These are phyloP conservation scores for Corythornis cristatus DNA, from an alignment of 2,113 vertebrate genomes.

Conservation along the genomic window DNA sequence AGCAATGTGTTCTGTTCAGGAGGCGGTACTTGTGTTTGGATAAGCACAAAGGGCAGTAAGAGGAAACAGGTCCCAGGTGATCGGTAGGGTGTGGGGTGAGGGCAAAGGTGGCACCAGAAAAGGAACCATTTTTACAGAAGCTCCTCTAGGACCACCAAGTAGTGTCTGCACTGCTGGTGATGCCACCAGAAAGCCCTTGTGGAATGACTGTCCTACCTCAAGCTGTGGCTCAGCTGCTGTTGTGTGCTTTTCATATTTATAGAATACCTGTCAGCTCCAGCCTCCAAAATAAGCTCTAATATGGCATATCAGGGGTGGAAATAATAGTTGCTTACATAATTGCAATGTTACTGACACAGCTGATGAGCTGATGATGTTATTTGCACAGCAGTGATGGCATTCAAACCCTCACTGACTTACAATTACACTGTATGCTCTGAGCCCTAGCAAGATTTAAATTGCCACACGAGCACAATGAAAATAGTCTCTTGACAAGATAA, in stretches of 20 bases:
- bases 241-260: neutral
- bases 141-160: neutral
- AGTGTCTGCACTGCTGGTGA: neutral
- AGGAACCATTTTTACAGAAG: neutral
- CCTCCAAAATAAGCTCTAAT: constrained; percentile 24
- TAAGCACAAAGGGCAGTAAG: neutral
- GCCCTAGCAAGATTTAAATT: constrained; percentile 56
- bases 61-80: neutral
- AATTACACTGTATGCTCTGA: constrained; percentile 46
- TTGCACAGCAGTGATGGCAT: constrained; percentile 59
- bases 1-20: neutral
- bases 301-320: constrained; percentile 30
- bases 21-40: fast-evolving
- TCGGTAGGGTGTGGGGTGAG: neutral
- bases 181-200: neutral
- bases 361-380: constrained; percentile 64
- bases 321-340: constrained; percentile 55
- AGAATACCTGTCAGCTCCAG: constrained; percentile 35
- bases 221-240: neutral
- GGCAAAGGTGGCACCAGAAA: neutral
- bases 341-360: constrained; percentile 47
- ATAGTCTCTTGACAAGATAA: constrained; percentile 52
- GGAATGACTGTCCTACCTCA: neutral
- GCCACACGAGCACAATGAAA: constrained; percentile 38
- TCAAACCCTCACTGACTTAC: constrained; percentile 52